Conservation (phyloP, 2,888 invertebrate species). For the Acheta domesticus region DNA sequence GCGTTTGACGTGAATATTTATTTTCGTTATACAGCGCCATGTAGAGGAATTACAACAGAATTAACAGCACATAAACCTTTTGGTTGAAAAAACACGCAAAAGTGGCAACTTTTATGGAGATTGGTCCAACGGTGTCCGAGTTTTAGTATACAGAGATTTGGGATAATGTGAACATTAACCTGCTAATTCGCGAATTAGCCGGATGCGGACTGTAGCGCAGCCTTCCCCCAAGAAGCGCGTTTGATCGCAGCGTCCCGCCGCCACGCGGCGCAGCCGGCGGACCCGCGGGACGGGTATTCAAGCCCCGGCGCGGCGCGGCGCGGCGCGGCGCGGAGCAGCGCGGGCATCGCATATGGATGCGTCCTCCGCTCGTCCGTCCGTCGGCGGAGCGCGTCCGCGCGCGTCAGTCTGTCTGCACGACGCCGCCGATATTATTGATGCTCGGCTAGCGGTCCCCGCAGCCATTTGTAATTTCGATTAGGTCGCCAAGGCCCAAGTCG, state of each 20-base stretch:
- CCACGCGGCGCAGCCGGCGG: background rate
- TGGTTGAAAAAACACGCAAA: too few relatives aligned
- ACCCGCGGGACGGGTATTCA: background rate
- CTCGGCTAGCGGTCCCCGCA: background rate
- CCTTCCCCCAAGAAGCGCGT: background rate
- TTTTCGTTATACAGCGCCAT: too few relatives aligned
- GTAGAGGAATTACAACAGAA: too few relatives aligned
- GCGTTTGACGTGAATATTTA: too few relatives aligned
- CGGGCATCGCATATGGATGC: background rate
- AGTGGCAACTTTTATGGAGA: too few relatives aligned
- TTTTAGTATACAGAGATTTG: too few relatives aligned
- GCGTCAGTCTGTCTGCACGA: background rate
- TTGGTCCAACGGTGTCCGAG: too few relatives aligned
- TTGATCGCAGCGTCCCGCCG: background rate
- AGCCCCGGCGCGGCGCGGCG: background rate
- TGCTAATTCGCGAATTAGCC: too few relatives aligned
- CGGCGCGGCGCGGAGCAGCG: too few relatives aligned
- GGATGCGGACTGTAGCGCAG: too few relatives aligned
- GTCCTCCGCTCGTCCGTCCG: background rate
- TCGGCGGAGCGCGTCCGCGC: background rate
- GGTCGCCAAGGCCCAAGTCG: background rate
- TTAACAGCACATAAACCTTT: too few relatives aligned
- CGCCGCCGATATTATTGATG: constrained; percentile 18
- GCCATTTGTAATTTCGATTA: constrained; percentile 18
- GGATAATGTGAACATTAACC: too few relatives aligned